Evolutionary conservation across 2,888 invertebrate species (phyloP), one percentile per base, ranked within the genome.

Genomic region (Nematopogon swammerdamellus): DNA sequence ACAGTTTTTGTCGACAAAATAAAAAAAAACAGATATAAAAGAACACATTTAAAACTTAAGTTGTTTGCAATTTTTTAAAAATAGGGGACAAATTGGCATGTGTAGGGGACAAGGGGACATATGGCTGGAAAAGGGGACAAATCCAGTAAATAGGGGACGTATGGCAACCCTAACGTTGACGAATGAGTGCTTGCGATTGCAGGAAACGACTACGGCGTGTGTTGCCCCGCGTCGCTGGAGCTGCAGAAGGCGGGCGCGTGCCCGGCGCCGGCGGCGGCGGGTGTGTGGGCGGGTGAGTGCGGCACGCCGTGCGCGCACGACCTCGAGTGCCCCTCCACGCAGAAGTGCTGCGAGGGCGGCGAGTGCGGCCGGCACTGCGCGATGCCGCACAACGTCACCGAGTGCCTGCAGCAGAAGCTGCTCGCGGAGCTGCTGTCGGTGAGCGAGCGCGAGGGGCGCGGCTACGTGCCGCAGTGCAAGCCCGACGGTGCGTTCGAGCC

Each of bases 181-280:
- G n/a, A n/a, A n/a, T n/a, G n/a, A n/a, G n/a, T 25, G 25, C 10
- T 6, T 25, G 10, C 25, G 25, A 14, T 36, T 8, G 4, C 66
- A 79, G 88, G 88, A 55, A 89, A 91, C 61, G 93, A 93, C 62
- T 93, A 93, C 61, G 93, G 93, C 0, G 92, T 93, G 14, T 93
- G 93, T 63, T 93, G 92, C 60, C 91, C 92, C 45, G 88, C 88
- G 3, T 88, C 87, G 1, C 62, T 90, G 52, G 85, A 86, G 59
- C 83, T 91, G 48, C 83, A 89, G 59, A 90, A 92, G 64, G 86
- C 91, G 0, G 92, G 92, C 1, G 82, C 85, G 2, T 93, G 93
- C 62, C 92, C 92, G 0, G 71, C 70, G 0, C 68, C 72, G 19
- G 65, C 74, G 1, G 66, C 73, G 16, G 60, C 68, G 14, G 61